Conservation (phyloP, 2,888 invertebrate species). For the Hydroisotoma schaefferi region DNA sequence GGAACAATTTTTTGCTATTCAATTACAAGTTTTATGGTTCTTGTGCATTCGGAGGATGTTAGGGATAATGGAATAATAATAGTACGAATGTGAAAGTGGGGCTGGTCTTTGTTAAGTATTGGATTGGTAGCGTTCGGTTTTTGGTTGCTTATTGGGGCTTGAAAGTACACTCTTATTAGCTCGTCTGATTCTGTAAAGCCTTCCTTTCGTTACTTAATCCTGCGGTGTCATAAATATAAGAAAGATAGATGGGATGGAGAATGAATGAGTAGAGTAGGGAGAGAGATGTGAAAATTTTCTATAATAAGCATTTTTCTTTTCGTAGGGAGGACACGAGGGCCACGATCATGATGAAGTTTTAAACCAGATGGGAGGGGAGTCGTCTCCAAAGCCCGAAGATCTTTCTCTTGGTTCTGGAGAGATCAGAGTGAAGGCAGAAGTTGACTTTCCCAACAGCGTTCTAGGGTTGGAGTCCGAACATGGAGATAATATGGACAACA, state of each 20-base stretch:
- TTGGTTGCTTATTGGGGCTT: not conserved
- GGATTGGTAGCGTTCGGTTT: not conserved
- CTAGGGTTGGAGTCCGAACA: slow-evolving; percentile 22
- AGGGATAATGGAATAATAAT: too few relatives aligned
- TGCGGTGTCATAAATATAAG: not conserved
- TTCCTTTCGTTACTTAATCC: not conserved
- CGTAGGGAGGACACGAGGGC: slow-evolving; percentile 21
- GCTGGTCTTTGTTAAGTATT: too few relatives aligned
- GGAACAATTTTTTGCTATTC: too few relatives aligned
- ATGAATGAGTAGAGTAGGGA: not conserved
- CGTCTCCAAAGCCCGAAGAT: slow-evolving; percentile 47
- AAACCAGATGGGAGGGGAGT: slow-evolving; percentile 20
- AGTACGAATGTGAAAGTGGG: too few relatives aligned
- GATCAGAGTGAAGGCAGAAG: slow-evolving; percentile 41
- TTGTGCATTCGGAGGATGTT: too few relatives aligned
- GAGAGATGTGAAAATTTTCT: not conserved
- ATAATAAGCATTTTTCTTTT: not conserved
- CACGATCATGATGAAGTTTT: slow-evolving; percentile 28
- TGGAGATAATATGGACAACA: slow-evolving; percentile 28
- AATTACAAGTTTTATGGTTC: too few relatives aligned
- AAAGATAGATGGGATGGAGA: not conserved
- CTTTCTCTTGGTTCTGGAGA: slow-evolving; percentile 37
- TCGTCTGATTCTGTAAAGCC: not conserved
- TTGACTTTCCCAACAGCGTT: slow-evolving; percentile 24
- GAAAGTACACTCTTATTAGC: not conserved